Evolutionary conservation across 2,113 vertebrate species (phyloP), one percentile per base, ranked within the genome.

Genomic region (Austrofundulus limnaeus): DNA sequence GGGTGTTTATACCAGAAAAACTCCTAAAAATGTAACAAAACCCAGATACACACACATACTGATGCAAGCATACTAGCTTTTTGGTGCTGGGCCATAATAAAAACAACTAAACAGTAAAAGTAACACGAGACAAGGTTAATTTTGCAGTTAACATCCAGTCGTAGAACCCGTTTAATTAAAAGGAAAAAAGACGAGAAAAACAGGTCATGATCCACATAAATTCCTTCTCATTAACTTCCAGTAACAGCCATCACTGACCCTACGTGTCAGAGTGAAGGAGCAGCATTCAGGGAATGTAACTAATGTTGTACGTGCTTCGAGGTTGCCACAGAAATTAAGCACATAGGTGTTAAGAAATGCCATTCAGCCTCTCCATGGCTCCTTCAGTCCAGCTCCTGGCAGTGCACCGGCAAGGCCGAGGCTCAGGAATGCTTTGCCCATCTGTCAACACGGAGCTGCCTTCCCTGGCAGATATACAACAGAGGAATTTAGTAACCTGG

Each of bases 261-360:
- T 52, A 68, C 61, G 77, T 79, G 84, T 81, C 80, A 77, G 75
- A 81, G 79, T 85, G 80, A 84, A 82, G 62, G 55, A 74, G 71
- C 70, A 73, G 81, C 67, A 79, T 89, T 86, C 87, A 72, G 71
- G 77, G 86, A 83, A 82, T 70, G 79, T 73, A 75, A 75, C 61
- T 80, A 81, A 87, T 85, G 84, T 72, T 17, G 85, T 89, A 89
- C 88, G 86, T 91, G 91, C 90, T 79, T 90, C 58, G 59, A 83
- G 85, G 88, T 84, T 81, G 81, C 87, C 82, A 80, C 88, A 92
- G 88, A 91, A 88, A 92, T 91, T 53, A 88, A 90, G 83, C 92
- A 92, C 81, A 82, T 89, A 91, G 89, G 87, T 92, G 92, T 80
- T 85, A 92, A 92, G 77, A 90, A 92, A 89, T 87, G 87, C 90